phyloP scores from a whole-genome alignment of 2,797 vertebrate genomes.

The Phylloscopus collybita region DNA sequence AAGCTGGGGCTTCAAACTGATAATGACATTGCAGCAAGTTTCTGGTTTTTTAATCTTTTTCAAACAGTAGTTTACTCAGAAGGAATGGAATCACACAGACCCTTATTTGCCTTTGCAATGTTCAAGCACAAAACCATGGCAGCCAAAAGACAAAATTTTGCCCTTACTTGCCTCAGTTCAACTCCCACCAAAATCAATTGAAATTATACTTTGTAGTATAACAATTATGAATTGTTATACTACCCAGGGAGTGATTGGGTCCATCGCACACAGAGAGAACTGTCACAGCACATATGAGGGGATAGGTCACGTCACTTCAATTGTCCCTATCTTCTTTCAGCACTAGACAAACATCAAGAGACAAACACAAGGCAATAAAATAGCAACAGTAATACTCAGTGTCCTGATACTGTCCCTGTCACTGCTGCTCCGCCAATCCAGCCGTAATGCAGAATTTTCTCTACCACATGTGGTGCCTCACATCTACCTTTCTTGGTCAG shows the following conservation, averaged over 20 bases:
- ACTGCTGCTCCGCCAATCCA: background rate
- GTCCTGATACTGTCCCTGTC: constrained; percentile 2
- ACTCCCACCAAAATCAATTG: constrained; percentile 37
- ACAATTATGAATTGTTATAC: no score
- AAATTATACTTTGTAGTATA: no score
- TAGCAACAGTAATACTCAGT: background rate
- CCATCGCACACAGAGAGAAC: background rate
- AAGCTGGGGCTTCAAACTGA: constrained; percentile 59
- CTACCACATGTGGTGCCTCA: constrained; percentile 32
- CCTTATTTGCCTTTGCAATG: constrained; percentile 47
- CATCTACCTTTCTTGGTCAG: constrained; percentile 27
- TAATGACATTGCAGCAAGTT: constrained; percentile 53
- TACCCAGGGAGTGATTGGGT: constrained; percentile 3
- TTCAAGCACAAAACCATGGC: constrained; percentile 6
- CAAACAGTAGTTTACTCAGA: constrained; percentile 45
- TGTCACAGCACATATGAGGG: background rate
- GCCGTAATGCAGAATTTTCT: constrained; percentile 21
- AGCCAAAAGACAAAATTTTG: constrained; percentile 44
- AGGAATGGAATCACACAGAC: constrained; percentile 35
- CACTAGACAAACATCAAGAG: constrained; percentile 44
- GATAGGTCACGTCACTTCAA: constrained; percentile 50
- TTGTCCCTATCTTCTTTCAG: constrained; percentile 39
- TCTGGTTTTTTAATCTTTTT: constrained; percentile 18
- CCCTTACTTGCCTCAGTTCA: constrained; percentile 17
- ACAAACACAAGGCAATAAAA: constrained; percentile 47